Evolutionary conservation across 1,140 invertebrate species (phyloP), one percentile per base, ranked within the genome.

Genomic region (Bombus cullumanus): DNA sequence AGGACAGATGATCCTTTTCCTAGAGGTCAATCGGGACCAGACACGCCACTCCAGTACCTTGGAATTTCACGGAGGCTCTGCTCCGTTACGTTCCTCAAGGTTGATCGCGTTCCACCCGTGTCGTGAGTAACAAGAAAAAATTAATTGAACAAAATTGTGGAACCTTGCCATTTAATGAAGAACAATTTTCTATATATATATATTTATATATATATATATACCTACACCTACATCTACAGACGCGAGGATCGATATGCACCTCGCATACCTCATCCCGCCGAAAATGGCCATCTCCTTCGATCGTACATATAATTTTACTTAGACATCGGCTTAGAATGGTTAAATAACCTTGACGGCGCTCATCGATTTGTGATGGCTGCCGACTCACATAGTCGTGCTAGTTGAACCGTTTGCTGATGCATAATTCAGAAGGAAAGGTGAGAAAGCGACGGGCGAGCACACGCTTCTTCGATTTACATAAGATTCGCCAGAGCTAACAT

Each of bases 21-120:
- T 76, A 72, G 83, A 83, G 86, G 85, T 90, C 87, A 84, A 88
- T 88, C 86, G 77, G 57, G 6, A 76, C 68, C 43, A 43, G 34
- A 9, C 15, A 31, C 9, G 34, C 18, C 34, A 43, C 28, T 12
- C 10, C 15, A 5, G 22, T 13, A n/a, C n/a, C 13, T 59, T 12
- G 80, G 69, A 57, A 57, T 73, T 81, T 59, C 47, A 2, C 69
- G 22, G n/a, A 12, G 43, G 18, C 12, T 39, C 2, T 15, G 34
- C 15, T 12, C 37, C 15, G 64, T 47, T 34, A 28, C 25, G 78
- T 28, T 37, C 78, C 41, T 39, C 78, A 80, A 80, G 64, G 64
- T 80, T 80, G 78, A 47, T 69, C 43, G 31, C 64, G 43, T 69
- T 66, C 41, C 39, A 12, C 1, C 3, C 12, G 25, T 31, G 12